Conservation (phyloP, 1,140 invertebrate species). For the Leucophenga varia region DNA sequence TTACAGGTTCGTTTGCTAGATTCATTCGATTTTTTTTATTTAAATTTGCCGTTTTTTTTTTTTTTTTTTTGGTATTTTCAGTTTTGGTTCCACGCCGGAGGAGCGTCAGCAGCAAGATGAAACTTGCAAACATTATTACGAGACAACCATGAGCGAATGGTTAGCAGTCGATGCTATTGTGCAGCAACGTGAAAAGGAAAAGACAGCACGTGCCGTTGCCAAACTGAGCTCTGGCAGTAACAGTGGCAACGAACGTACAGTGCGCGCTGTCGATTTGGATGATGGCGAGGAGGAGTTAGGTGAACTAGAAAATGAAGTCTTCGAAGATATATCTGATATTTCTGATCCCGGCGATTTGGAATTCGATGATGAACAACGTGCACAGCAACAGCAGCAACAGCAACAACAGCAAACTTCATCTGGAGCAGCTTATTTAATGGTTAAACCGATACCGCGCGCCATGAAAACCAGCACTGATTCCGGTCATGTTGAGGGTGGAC, state of each 20-base stretch:
- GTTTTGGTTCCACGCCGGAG: slow-evolving; percentile 72
- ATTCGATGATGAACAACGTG: slow-evolving; percentile 58
- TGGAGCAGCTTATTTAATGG: slow-evolving; percentile 25
- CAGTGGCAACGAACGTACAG: slow-evolving; percentile 49
- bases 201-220: slow-evolving; percentile 66
- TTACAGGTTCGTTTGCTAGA: slow-evolving; percentile 63
- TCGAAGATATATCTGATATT: slow-evolving; percentile 55
- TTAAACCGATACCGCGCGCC: slow-evolving; percentile 45
- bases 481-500: slow-evolving; percentile 58
- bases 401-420: slow-evolving; percentile 22
- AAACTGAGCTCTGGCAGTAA: slow-evolving; percentile 63
- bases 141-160: slow-evolving; percentile 93
- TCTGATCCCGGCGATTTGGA: slow-evolving; percentile 52
- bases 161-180: slow-evolving; percentile 90
- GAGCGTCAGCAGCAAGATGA: slow-evolving; percentile 71
- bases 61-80: no score
- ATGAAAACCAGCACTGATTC: slow-evolving; percentile 57
- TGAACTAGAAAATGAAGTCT: slow-evolving; percentile 52
- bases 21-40: neutral
- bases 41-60: no score
- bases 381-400: slow-evolving; percentile 53
- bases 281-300: no score
- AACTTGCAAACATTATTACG: slow-evolving; percentile 72
- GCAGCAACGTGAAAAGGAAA: slow-evolving; percentile 77
- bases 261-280: slow-evolving; percentile 34